phyloP scores from a whole-genome alignment of 2,113 vertebrate species.

The Kryptolebias marmoratus region DNA sequence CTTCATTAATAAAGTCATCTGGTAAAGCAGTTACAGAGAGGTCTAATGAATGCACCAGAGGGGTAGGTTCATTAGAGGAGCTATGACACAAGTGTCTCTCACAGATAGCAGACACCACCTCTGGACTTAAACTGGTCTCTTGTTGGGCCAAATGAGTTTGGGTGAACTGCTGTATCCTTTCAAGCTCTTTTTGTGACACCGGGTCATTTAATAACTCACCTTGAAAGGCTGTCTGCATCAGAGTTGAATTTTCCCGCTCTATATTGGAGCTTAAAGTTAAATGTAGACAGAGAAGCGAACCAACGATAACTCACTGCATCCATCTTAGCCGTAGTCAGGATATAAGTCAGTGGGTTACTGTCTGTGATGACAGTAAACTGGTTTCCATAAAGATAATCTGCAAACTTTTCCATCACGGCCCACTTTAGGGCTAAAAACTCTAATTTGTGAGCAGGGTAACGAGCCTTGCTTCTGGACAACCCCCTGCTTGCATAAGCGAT shows the following conservation, averaged over 20 bases:
- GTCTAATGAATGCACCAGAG: neutral
- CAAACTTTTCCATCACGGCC: no score
- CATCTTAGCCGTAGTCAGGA: neutral
- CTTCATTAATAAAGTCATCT: neutral
- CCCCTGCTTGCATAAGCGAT: constrained; percentile 2
- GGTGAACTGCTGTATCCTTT: neutral
- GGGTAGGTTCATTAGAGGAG: neutral
- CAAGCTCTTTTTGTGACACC: neutral
- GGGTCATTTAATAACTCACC: neutral
- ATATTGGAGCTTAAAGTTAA: constrained; percentile 2
- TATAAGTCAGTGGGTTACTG: neutral
- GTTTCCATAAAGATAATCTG: no score
- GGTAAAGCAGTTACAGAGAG: neutral
- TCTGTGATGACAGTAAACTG: no score
- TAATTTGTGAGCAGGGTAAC: neutral
- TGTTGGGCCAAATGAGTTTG: neutral
- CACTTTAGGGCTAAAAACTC: neutral
- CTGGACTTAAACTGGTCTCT: neutral
- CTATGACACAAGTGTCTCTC: neutral
- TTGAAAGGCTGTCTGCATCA: neutral
- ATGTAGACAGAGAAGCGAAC: neutral
- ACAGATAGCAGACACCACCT: neutral
- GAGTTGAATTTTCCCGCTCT: neutral
- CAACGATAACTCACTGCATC: neutral
- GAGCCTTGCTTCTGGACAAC: neutral